Base-by-base conservation (phyloP, 2,888 invertebrate genomes). In the Orthosia gracilis region DNA sequence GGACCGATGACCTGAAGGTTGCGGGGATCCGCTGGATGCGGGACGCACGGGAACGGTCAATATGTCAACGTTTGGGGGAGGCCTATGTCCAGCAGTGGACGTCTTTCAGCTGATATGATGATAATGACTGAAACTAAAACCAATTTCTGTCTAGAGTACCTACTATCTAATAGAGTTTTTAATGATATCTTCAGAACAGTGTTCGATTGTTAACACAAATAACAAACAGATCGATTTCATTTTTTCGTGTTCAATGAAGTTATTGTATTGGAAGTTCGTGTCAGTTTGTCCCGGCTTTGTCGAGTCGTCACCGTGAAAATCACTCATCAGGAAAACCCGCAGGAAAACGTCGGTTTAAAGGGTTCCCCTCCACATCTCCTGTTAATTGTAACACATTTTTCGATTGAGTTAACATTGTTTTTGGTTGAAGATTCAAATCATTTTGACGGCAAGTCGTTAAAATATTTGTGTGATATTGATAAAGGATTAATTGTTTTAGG, bases 191-290 rank as follows among this genome's bases (percentile, higher is more conserved):
- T 21, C 4, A n/a, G 1, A 21, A 52, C n/a, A 11, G 26, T 61
- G 0, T 17, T 26, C n/a, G 4, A 45, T 26, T 49, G 12, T 50
- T 15, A 50, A 31, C 13, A 45, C 50, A 67, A 40, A 63, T 13
- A 52, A 15, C 31, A 31, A 69, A 69, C 23, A 69, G 62, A 77
- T 78, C 72, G 61, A 61, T 72, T 76, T 79, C 73, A 82, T 84
- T 88, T 72, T 86, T 83, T 70, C 66, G 66, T 74, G 80, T 81
- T 71, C 80, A 87, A 89, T 88, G 87, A 89, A 91, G 86, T 91
- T 89, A 93, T 91, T 91, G 91, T 93, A 92, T 93, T 91, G 92
- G 94, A 94, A 94, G 92, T 92, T 89, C 91, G 87, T 87, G 88
- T 90, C 89, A 90, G 89, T 83, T 80, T 88, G 89, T 89, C 85